These are phyloP conservation scores for Rhipidura dahli DNA, from an alignment of 2,113 vertebrate species.

Conservation along the genomic window DNA sequence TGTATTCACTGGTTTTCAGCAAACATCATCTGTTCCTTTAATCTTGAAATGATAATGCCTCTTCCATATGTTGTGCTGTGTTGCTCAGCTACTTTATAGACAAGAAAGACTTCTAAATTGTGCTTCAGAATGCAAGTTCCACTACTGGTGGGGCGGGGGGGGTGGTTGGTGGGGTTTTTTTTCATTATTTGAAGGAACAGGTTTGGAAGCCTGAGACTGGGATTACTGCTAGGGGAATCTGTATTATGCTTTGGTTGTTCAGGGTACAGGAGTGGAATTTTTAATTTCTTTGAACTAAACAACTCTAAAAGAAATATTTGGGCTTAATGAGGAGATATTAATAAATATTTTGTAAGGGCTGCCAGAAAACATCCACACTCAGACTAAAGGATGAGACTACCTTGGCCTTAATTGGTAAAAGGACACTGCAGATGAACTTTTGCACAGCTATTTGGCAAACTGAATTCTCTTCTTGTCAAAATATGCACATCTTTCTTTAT, in stretches of 20 bases:
- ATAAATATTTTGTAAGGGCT: not conserved
- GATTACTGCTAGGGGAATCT: not conserved
- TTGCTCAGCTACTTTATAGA: not conserved
- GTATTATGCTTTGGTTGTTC: not conserved
- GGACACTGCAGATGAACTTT: not conserved
- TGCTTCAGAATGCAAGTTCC: not conserved
- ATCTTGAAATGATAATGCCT: not conserved
- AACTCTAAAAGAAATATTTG: not conserved
- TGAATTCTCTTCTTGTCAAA: not conserved
- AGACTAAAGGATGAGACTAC: not conserved
- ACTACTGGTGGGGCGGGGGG: not conserved
- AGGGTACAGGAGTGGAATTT: not conserved
- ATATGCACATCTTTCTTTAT: not conserved
- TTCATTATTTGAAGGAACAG: not conserved
- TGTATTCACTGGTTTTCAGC: not conserved
- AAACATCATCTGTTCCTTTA: not conserved
- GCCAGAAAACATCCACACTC: fast-evolving
- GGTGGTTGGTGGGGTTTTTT: not conserved
- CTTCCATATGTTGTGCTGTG: not conserved
- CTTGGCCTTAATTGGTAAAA: not conserved
- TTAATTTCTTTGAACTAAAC: not conserved
- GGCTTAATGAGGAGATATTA: not conserved
- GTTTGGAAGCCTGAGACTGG: not conserved
- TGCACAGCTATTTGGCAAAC: not conserved
- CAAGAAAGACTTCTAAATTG: not conserved